Evolutionary conservation across 1,140 invertebrate species (phyloP).

Genomic region (Tribolium castaneum): DNA sequence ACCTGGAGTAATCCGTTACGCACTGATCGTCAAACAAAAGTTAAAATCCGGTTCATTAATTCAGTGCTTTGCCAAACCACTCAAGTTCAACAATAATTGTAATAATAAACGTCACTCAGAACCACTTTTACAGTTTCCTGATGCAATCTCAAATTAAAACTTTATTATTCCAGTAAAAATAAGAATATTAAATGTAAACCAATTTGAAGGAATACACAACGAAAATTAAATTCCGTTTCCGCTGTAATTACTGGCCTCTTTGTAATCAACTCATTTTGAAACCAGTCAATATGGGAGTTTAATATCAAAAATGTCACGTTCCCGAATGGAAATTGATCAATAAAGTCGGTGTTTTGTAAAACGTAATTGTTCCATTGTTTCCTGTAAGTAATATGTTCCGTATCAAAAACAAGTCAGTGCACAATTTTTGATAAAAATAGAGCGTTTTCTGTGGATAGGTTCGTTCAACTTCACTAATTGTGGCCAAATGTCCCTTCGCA

Average conservation of each 20-base stretch:
- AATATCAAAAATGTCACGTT: not conserved
- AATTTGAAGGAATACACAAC: not conserved
- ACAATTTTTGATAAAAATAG: not conserved
- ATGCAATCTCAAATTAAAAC: too few relatives aligned
- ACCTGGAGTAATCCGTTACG: not conserved
- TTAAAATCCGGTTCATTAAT: too few relatives aligned
- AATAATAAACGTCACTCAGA: too few relatives aligned
- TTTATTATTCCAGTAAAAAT: not conserved
- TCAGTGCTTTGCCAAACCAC: too few relatives aligned
- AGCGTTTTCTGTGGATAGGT: not conserved
- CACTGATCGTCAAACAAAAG: too few relatives aligned
- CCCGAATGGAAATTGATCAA: not conserved
- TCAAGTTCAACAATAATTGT: too few relatives aligned
- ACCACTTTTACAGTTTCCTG: too few relatives aligned
- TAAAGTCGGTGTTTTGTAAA: not conserved
- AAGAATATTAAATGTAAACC: not conserved
- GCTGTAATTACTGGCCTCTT: not conserved
- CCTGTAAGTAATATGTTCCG: not conserved
- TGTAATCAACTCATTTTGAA: not conserved
- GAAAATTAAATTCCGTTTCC: not conserved
- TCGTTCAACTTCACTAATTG: not conserved
- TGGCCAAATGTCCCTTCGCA: not conserved
- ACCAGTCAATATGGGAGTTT: not conserved
- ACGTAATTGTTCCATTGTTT: not conserved
- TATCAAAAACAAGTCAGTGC: not conserved